phyloP scores from a whole-genome alignment of 1,140 invertebrate genomes.

The Lutraria rhynchaena region DNA sequence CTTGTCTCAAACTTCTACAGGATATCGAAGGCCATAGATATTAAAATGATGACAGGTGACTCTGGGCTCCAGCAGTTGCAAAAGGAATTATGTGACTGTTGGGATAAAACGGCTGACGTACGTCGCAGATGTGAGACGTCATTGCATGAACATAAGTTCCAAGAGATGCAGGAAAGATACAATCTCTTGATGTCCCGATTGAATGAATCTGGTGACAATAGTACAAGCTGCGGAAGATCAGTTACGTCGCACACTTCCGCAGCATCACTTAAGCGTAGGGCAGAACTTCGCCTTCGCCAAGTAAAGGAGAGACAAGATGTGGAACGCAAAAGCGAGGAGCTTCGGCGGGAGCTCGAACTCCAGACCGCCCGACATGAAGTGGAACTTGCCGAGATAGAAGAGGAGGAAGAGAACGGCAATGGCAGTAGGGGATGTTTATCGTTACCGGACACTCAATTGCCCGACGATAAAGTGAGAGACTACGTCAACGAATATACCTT shows the following conservation, averaged over 20 bases:
- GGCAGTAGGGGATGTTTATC: background rate
- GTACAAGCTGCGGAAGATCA: background rate
- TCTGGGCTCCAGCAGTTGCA: too few relatives aligned
- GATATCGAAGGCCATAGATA: too few relatives aligned
- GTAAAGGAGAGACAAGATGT: too few relatives aligned
- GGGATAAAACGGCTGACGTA: too few relatives aligned
- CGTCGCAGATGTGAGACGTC: background rate
- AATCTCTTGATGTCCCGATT: background rate
- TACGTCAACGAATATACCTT: background rate
- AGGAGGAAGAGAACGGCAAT: background rate
- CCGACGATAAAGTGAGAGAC: background rate
- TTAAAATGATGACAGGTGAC: too few relatives aligned
- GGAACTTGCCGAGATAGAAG: background rate
- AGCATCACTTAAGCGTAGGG: background rate
- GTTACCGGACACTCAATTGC: background rate
- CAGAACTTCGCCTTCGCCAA: background rate
- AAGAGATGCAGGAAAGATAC: background rate
- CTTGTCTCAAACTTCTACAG: too few relatives aligned
- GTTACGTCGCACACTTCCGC: background rate
- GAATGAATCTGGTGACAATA: background rate
- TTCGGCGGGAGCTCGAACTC: conserved; percentile 5
- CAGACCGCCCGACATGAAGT: conserved; percentile 1
- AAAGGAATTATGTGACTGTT: too few relatives aligned
- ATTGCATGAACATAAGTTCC: background rate
- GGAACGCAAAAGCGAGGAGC: background rate